phyloP scores from a whole-genome alignment of 2,797 vertebrate species.

The Lepus townsendii region DNA sequence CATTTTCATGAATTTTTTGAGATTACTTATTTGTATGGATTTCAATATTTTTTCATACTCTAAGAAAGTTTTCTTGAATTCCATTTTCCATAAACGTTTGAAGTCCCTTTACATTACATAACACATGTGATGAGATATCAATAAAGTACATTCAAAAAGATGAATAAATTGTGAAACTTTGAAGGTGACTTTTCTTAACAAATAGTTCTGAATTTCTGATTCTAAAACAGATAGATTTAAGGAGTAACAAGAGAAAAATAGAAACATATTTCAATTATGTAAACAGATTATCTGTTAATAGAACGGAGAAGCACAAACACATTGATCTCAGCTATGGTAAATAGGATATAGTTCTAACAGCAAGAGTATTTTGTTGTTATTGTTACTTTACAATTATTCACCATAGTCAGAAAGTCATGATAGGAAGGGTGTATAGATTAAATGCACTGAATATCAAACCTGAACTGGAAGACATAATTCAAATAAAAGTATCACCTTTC shows the following conservation, averaged over 20 bases:
- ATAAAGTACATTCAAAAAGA: not conserved
- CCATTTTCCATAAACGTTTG: too few relatives aligned
- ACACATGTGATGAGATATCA: not conserved
- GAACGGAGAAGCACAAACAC: not conserved
- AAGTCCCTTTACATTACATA: too few relatives aligned
- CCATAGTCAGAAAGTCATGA: not conserved
- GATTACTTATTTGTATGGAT: too few relatives aligned
- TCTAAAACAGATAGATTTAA: constrained; percentile 33
- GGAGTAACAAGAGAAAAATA: not conserved
- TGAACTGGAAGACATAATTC: not conserved
- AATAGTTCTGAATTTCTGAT: not conserved
- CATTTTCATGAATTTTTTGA: too few relatives aligned
- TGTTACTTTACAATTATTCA: not conserved
- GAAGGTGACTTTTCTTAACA: not conserved
- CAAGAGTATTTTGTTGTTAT: not conserved
- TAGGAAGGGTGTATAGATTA: not conserved
- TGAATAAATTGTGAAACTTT: not conserved
- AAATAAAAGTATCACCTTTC: not conserved
- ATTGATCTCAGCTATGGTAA: not conserved
- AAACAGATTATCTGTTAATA: not conserved
- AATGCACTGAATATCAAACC: not conserved
- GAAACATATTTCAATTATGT: constrained; percentile 6
- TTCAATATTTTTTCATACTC: too few relatives aligned
- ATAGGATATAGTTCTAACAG: not conserved
- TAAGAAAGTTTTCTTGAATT: too few relatives aligned